Evolutionary conservation across 2,888 invertebrate genomes (phyloP).

Genomic region (Leptodirus hochenwartii): DNA sequence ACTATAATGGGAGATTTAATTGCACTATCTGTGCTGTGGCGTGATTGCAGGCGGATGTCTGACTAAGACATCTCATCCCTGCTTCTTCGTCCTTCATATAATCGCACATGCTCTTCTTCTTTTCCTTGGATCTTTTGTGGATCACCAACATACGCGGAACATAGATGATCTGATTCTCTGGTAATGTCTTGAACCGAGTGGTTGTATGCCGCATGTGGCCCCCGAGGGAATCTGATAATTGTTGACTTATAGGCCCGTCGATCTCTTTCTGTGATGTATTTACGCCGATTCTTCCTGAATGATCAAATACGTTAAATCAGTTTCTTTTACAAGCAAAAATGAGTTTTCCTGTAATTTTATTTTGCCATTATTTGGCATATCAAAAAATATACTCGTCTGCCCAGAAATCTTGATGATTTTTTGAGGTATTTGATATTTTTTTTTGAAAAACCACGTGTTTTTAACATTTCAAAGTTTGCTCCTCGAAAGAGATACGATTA

Average conservation of each 20-base stretch:
- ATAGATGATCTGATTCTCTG: conserved; percentile 2
- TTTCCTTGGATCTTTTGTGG: not conserved
- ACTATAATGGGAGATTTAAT: conserved; percentile 26
- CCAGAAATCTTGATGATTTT: too few species aligned
- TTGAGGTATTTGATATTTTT: too few species aligned
- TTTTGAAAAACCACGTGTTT: too few species aligned
- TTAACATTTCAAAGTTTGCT: too few species aligned
- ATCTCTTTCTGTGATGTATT: conserved; percentile 21
- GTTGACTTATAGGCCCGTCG: conserved; percentile 26
- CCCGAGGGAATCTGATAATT: conserved; percentile 23
- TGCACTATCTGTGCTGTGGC: conserved; percentile 20
- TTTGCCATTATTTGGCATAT: too few species aligned
- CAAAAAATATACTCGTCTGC: too few species aligned
- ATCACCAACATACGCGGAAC: not conserved
- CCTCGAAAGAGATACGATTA: too few species aligned
- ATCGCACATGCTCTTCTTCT: not conserved
- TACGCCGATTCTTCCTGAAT: conserved; percentile 16
- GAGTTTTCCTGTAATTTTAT: too few species aligned
- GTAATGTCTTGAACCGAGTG: too few species aligned
- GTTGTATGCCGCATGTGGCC: conserved; percentile 2
- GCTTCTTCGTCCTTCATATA: conserved; percentile 1
- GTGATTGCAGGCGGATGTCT: conserved; percentile 23
- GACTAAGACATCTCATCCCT: conserved; percentile 22
- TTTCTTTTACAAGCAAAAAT: too few species aligned
- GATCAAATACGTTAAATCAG: too few species aligned